Conservation (phyloP, 2,888 invertebrate genomes). For the Folsomia manolachei region DNA sequence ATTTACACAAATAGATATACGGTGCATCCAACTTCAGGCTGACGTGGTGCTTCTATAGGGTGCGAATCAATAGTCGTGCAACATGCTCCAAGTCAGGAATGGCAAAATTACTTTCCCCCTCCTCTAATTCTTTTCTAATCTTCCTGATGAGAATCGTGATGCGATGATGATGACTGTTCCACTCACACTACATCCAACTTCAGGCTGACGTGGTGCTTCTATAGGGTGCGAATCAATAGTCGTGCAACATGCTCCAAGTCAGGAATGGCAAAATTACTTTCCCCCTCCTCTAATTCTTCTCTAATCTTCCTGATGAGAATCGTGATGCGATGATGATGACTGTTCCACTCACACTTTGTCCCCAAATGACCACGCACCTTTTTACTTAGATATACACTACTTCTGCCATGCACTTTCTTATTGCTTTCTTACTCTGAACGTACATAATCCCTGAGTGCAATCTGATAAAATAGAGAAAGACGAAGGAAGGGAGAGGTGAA, state of each 20-base stretch:
- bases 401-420: too few relatives aligned
- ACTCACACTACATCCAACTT: not conserved
- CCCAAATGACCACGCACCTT: not conserved
- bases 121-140: not conserved
- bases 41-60: too few relatives aligned
- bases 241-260: not conserved
- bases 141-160: not conserved
- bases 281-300: not conserved
- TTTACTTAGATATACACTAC: too few relatives aligned
- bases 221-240: conserved; percentile 3
- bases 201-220: not conserved
- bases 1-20: too few relatives aligned
- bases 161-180: not conserved
- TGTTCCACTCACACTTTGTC: not conserved
- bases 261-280: not conserved
- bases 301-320: not conserved
- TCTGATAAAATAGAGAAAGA: too few relatives aligned
- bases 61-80: conserved; percentile 7
- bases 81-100: not conserved
- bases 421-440: too few relatives aligned
- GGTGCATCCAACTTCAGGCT: too few relatives aligned
- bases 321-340: not conserved
- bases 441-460: too few relatives aligned
- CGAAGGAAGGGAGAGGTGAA: not conserved
- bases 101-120: not conserved